Conservation (phyloP, 2,888 invertebrate species). For the Vanessa cardui region DNA sequence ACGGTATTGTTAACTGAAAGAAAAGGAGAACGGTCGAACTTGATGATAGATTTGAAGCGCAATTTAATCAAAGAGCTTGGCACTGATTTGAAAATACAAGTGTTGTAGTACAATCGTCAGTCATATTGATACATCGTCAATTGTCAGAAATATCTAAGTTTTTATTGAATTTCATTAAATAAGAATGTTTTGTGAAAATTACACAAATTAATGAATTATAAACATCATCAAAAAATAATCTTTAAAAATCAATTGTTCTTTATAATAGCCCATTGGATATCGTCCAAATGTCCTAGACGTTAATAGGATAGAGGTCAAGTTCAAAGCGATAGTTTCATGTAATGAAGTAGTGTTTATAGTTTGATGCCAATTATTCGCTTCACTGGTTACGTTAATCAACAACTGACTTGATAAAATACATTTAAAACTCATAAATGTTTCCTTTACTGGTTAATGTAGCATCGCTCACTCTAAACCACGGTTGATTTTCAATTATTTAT, state of each 20-base stretch:
- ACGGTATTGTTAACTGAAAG: not conserved
- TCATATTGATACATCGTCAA: too few species aligned
- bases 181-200: too few species aligned
- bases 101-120: too few species aligned
- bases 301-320: slow-evolving; percentile 23
- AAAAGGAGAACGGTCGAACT: too few species aligned
- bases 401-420: not conserved
- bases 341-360: slow-evolving; percentile 3
- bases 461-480: not conserved
- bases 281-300: slow-evolving; percentile 18
- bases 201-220: not conserved
- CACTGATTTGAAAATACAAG: too few species aligned
- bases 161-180: too few species aligned
- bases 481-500: not conserved
- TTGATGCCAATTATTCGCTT: slow-evolving; percentile 13
- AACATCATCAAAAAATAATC: not conserved
- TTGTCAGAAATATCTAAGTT: too few species aligned
- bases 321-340: slow-evolving; percentile 16
- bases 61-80: too few species aligned
- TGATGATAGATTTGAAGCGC: too few species aligned
- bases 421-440: slow-evolving; percentile 5
- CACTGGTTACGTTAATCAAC: slow-evolving; percentile 14
- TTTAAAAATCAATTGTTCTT: not conserved
- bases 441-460: not conserved
- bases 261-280: slow-evolving; percentile 15